Percentiles rank a stretch among this genome's conserved stretches.
phyloP scores from a whole-genome alignment of 2,113 vertebrate genomes.

The Oreochromis niloticus region DNA sequence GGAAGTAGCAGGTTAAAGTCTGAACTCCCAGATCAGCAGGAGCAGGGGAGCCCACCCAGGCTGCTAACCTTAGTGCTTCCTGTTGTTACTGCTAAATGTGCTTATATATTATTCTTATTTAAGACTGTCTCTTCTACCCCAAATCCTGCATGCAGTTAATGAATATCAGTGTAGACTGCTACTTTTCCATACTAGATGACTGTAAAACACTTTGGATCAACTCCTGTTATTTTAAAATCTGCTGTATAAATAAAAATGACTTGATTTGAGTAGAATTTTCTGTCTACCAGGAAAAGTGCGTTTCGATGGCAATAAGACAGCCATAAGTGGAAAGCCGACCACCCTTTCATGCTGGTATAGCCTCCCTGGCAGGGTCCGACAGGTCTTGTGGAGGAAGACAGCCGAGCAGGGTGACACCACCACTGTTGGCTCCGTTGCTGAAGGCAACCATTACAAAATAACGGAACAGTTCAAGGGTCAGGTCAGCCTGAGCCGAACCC shows the following conservation, averaged over 20 bases:
- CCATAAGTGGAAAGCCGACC: conserved; percentile 31
- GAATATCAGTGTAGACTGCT: neutral
- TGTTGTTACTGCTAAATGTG: conserved; percentile 1
- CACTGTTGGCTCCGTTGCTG: conserved; percentile 53
- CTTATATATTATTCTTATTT: neutral
- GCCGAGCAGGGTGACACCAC: conserved; percentile 57
- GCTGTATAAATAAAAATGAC: neutral
- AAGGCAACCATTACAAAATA: neutral
- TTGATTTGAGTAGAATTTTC: neutral
- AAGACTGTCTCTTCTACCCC: neutral
- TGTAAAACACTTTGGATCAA: neutral
- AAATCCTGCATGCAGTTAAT: neutral
- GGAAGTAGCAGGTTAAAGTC: neutral
- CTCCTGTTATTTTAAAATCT: neutral
- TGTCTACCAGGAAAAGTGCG: conserved; percentile 48
- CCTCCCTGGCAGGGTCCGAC: conserved; percentile 46
- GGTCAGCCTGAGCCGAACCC: conserved; percentile 41
- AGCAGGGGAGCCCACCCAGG: neutral
- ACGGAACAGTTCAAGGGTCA: conserved; percentile 22
- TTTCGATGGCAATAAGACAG: conserved; percentile 56
- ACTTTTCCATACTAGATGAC: neutral
- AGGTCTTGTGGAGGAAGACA: conserved; percentile 74
- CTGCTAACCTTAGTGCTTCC: neutral
- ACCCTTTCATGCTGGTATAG: conserved; percentile 64
- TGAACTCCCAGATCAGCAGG: neutral